Evolutionary conservation across 1,140 invertebrate genomes (phyloP), one percentile per base, ranked within the genome.

Genomic region (Conus betulinus): DNA sequence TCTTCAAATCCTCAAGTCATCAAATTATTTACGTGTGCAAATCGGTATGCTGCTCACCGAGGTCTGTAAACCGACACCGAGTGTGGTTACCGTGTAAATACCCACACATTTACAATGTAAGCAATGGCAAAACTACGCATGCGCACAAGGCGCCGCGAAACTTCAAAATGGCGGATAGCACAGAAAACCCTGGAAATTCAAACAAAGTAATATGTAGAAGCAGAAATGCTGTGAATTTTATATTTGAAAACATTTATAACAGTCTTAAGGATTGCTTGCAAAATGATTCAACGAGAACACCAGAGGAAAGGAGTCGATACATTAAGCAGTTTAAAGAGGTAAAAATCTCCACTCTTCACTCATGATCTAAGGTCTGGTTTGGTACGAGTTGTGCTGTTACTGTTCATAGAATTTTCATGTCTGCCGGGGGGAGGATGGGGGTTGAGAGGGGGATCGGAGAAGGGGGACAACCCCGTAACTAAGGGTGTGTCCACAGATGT

Each of bases 141-240:
- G 88, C 84, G 84, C 82, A 52, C 2, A 60, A 25, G 53, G 20
- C 51, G 25, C 71, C 88, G 88, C 76, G 39, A 79, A 71, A 74
- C 83, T 89, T 89, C 81, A 89, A 89, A 89, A 89, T 89, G 87
- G 87, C 87, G 63, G 87, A 88, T 7, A 85, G 15, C n/a, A 60
- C 74, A 20, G 60, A 89, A 67, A 78, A 74, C 0, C 15, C 7
- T 27, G 81, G 83, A 15, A 88, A 57, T 25, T 82, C 15, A 27
- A 25, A 52, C 3, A 88, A 88, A 88, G 60, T 88, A 25, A 13
- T 15, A 57, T 84, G 84, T 25, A 23, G 88, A 23, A 88, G 88
- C 84, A 67, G 57, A 20, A 63, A 83, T 6, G 63, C 83, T 13
- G 83, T 85, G 17, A n/a, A 39, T 53, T 74, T 27, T n/a, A 79